Percentiles rank a stretch among this genome's conserved stretches.
Evolutionary conservation across 2,113 vertebrate species (phyloP).

Genomic region (Aspiorhynchus laticeps): DNA sequence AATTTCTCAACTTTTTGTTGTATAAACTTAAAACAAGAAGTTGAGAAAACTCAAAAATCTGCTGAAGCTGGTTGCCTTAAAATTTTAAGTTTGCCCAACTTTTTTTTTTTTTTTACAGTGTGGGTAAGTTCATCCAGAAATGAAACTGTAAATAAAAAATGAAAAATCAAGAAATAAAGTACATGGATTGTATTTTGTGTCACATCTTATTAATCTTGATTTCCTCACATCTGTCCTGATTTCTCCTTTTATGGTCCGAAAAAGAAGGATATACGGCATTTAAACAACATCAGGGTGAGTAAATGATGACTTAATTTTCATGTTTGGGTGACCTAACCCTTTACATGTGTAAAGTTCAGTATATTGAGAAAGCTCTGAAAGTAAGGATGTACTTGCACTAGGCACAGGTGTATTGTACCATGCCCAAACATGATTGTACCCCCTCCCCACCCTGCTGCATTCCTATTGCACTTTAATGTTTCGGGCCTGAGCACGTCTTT

Average conservation of each 20-base stretch:
- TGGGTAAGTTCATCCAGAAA: neutral
- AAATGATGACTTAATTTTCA: neutral
- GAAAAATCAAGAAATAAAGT: neutral
- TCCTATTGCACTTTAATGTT: neutral
- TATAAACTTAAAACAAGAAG: too few relatives aligned
- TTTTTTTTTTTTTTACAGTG: too few relatives aligned
- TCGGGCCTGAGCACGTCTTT: neutral
- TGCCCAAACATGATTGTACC: neutral
- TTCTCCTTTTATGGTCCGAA: neutral
- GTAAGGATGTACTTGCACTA: slow-evolving; percentile 5
- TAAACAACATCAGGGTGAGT: neutral
- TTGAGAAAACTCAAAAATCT: too few relatives aligned
- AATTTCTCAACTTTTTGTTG: too few relatives aligned
- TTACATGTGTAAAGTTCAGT: neutral
- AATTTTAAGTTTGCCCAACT: too few relatives aligned
- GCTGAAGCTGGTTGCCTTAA: too few relatives aligned
- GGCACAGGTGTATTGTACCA: neutral
- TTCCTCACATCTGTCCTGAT: neutral
- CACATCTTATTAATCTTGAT: neutral
- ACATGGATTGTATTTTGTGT: neutral
- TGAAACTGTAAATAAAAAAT: neutral
- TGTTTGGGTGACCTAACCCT: neutral
- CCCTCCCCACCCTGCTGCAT: neutral
- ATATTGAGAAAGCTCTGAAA: neutral
- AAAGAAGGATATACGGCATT: neutral